Conservation (phyloP, 2,113 vertebrate genomes). For the Calidris pugnax region DNA sequence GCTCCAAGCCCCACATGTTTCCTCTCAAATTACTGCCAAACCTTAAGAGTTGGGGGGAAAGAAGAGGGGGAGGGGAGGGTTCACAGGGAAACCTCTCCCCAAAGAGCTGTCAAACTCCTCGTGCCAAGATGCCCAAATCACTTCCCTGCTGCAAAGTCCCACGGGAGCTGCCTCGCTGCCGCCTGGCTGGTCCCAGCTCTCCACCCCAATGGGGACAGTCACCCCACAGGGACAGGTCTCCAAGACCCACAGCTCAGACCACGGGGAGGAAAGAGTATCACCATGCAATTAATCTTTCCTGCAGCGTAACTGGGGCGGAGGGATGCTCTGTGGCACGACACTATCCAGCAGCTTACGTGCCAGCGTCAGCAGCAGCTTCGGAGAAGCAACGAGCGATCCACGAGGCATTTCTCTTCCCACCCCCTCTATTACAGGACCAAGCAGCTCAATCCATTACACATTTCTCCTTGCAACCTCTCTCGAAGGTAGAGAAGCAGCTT, state of each 20-base stretch:
- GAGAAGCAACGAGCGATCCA: background rate
- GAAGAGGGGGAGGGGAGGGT: rapidly evolving
- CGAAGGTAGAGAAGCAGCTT: background rate
- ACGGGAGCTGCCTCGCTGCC: rapidly evolving
- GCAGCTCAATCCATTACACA: background rate
- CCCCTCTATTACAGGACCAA: background rate
- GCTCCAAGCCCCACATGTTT: background rate
- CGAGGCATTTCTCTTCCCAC: background rate
- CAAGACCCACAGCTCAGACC: background rate
- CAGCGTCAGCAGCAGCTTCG: background rate
- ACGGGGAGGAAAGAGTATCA: rapidly evolving
- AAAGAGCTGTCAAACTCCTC: background rate
- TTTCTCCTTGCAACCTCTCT: background rate
- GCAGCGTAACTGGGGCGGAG: background rate
- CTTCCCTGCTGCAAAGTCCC: background rate
- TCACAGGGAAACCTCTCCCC: background rate
- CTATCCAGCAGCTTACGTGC: background rate
- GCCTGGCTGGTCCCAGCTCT: background rate
- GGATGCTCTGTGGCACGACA: background rate
- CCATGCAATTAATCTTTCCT: background rate
- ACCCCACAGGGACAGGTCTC: background rate
- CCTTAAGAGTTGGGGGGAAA: background rate
- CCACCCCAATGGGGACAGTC: background rate
- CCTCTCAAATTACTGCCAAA: background rate
- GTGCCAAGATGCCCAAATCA: background rate